These are phyloP conservation scores for Heloderma charlesbogerti DNA, from an alignment of 2,113 vertebrate genomes.

Conservation along the genomic window DNA sequence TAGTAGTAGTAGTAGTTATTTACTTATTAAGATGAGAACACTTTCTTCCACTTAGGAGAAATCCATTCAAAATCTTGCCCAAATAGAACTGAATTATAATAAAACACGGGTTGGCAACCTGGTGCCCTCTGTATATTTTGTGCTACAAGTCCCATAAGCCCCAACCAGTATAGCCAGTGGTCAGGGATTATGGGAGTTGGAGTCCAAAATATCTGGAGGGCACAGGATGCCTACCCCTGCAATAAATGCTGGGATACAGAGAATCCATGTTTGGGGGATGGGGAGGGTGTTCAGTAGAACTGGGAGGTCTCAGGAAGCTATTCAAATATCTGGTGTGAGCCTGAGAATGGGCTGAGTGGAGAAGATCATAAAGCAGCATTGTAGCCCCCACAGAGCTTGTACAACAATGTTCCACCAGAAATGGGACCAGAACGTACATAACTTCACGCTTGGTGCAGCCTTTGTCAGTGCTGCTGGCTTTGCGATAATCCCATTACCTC, in stretches of 20 bases:
- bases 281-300: background rate
- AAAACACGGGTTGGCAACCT: too few relatives aligned
- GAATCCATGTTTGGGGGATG: slow-evolving; percentile 23
- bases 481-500: background rate
- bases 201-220: too few relatives aligned
- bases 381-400: too few relatives aligned
- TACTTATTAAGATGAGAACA: slow-evolving; percentile 65
- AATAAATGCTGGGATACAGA: slow-evolving; percentile 40
- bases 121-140: too few relatives aligned
- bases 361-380: background rate
- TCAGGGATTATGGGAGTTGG: too few relatives aligned
- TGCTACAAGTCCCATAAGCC: too few relatives aligned
- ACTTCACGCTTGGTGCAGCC: background rate
- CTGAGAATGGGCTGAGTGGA: background rate
- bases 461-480: background rate
- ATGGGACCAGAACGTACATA: too few relatives aligned
- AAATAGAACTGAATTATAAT: slow-evolving; percentile 36
- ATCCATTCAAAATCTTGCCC: background rate
- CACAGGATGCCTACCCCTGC: too few relatives aligned
- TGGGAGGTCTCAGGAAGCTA: background rate
- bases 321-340: background rate
- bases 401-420: too few relatives aligned
- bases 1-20: slow-evolving; percentile 61
- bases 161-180: too few relatives aligned
- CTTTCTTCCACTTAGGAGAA: slow-evolving; percentile 21